Evolutionary conservation across 53 echinoderm and acorn worm species (phyloP).

Genomic region (Luidia sarsii): DNA sequence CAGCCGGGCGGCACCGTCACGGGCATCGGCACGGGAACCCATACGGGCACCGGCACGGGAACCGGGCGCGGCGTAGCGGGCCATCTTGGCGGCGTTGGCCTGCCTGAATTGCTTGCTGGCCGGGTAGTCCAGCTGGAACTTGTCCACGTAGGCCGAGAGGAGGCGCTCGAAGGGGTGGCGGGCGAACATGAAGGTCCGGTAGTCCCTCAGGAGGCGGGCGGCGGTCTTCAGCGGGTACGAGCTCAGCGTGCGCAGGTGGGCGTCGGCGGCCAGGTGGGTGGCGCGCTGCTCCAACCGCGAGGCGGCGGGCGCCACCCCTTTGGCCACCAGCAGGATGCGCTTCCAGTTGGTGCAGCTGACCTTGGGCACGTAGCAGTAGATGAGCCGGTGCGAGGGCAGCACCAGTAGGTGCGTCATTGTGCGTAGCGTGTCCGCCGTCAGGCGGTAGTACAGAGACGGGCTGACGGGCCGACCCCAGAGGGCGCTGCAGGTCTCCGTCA

Average conservation of each 20-base stretch:
- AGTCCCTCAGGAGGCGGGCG: slow-evolving; percentile 36
- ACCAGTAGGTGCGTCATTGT: slow-evolving; percentile 14
- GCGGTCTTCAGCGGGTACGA: slow-evolving; percentile 8
- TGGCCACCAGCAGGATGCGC: slow-evolving; percentile 28
- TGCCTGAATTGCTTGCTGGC: slow-evolving; percentile 49
- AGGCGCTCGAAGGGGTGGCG: slow-evolving; percentile 64
- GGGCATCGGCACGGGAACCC: slow-evolving; percentile 9
- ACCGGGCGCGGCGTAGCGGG: background rate
- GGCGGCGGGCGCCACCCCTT: slow-evolving; percentile 14
- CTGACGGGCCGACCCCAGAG: background rate
- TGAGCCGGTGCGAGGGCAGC: slow-evolving; percentile 21
- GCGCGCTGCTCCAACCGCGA: background rate
- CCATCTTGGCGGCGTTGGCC: slow-evolving; percentile 47
- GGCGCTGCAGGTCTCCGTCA: slow-evolving; percentile 22
- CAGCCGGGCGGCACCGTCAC: background rate
- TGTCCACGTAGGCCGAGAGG: slow-evolving; percentile 66
- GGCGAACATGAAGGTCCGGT: slow-evolving; percentile 57
- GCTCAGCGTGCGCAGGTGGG: slow-evolving; percentile 29
- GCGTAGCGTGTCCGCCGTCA: background rate
- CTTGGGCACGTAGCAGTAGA: slow-evolving; percentile 42
- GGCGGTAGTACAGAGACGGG: background rate
- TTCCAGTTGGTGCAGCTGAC: slow-evolving; percentile 45
- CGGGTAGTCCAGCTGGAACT: slow-evolving; percentile 44
- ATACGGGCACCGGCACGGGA: slow-evolving; percentile 33
- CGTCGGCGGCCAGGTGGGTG: slow-evolving; percentile 5